Evolutionary conservation across 2,888 invertebrate species (phyloP), one percentile per base, ranked within the genome.

Genomic region (Steromphala cineraria): DNA sequence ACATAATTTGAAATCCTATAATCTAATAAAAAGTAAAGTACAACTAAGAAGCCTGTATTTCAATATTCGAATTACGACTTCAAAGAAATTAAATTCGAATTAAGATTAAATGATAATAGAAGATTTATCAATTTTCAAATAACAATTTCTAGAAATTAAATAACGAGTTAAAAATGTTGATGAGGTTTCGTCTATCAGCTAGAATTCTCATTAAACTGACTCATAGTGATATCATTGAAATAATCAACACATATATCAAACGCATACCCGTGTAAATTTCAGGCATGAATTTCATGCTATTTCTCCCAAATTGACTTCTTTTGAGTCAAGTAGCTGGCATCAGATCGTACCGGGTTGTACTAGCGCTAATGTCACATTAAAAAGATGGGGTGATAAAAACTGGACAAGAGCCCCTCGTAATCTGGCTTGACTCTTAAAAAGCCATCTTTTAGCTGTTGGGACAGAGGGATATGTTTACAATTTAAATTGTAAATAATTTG

Each of bases 401-500:
- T 36, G 71, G 71, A 71, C 71, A 71, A 40, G 36, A 71, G 19
- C 19, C 17, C 17, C 31, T 40, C 71, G 36, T 71, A 28, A 71
- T 36, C 71, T 31, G 71, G 24, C 71, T 71, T 71, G 71, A 71
- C 71, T 71, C 36, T 36, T 71, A 40, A 36, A 71, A 19, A 36
- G 40, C 71, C 28, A 36, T 36, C 19, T 71, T 40, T 71, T 40
- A 71, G 10, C 36, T 31, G 31, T 56, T 15, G 71, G 19, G 31
- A 71, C 19, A 19, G n/a, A 19, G 28, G 71, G 71, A 36, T 71
- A 71, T 71, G 71, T 71, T 71, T 71, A 71, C 71, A 40, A 71
- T 71, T 71, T 71, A 71, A 71, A 71, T 71, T 71, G 71, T 40
- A 71, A 71, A 71, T 71, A 71, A 71, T 71, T 71, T 71, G 71